A percentile compares a stretch with the other conserved stretches of the same genome.
phyloP scores from a whole-genome alignment of 35 echinoderm and acorn worm genomes.

The Patiria miniata region DNA sequence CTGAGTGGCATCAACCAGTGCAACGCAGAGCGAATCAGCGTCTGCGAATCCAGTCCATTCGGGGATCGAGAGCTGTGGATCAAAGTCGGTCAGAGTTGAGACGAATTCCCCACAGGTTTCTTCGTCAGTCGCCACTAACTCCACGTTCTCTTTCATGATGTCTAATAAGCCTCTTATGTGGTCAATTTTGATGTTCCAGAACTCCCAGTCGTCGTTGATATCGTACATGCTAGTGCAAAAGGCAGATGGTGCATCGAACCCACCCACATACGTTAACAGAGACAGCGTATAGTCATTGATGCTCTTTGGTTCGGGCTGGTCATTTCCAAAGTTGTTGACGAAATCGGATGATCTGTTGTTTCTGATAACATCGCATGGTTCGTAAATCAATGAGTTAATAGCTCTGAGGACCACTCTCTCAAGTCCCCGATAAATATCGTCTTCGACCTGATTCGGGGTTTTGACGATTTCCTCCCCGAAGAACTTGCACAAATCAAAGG shows the following conservation, averaged over 20 bases:
- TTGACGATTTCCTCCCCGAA: not conserved
- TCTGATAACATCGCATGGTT: not conserved
- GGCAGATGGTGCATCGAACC: not conserved
- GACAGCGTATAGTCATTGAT: too few species aligned
- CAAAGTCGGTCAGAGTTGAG: not conserved
- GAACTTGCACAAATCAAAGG: not conserved
- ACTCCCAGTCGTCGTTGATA: not conserved
- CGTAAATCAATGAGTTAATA: not conserved
- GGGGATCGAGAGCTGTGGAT: not conserved
- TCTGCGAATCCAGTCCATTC: not conserved
- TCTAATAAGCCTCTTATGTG: not conserved
- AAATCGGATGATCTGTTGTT: not conserved
- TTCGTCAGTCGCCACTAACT: not conserved
- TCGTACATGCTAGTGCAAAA: not conserved
- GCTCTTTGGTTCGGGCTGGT: too few species aligned
- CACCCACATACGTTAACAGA: too few species aligned
- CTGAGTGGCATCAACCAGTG: not conserved
- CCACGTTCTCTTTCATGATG: not conserved
- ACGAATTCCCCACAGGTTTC: not conserved
- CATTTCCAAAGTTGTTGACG: too few species aligned
- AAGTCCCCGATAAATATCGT: not conserved
- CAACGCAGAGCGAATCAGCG: not conserved
- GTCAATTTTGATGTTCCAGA: not conserved
- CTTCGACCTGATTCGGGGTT: not conserved
- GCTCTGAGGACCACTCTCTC: not conserved